phyloP scores from a whole-genome alignment of 1,140 invertebrate genomes.

The Lepidotrigona ventralis region DNA sequence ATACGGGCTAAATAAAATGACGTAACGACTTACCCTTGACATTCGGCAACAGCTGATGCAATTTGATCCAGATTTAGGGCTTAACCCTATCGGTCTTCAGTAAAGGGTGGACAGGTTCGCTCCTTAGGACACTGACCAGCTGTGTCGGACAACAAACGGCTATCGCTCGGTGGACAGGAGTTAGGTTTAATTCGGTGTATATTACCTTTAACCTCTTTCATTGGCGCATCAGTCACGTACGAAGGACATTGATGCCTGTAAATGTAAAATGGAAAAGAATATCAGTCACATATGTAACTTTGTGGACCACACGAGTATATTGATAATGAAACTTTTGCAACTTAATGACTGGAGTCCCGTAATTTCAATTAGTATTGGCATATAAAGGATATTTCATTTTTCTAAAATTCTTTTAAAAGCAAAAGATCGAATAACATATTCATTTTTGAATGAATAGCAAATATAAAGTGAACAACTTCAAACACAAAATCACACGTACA shows the following conservation, averaged over 20 bases:
- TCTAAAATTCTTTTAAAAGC: not conserved
- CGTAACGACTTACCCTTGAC: constrained; percentile 49
- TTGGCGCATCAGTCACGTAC: constrained; percentile 27
- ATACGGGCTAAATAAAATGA: constrained; percentile 38
- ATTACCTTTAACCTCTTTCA: constrained; percentile 45
- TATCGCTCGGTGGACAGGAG: constrained; percentile 65
- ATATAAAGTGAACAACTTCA: not conserved
- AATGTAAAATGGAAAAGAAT: not conserved
- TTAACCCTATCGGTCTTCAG: constrained; percentile 64
- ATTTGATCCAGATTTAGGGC: constrained; percentile 65
- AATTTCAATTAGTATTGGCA: not conserved
- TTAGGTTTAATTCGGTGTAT: constrained; percentile 55
- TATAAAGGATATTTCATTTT: not conserved
- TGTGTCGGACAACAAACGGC: constrained; percentile 71
- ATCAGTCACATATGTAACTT: not conserved
- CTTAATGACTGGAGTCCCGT: not conserved
- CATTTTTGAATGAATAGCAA: not conserved
- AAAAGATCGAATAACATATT: not conserved
- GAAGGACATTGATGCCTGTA: not conserved
- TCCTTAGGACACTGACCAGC: constrained; percentile 68
- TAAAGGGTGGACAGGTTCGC: constrained; percentile 49
- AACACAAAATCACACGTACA: not conserved
- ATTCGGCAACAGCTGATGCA: constrained; percentile 63
- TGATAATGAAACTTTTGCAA: not conserved
- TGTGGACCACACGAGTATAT: not conserved